phyloP scores from a whole-genome alignment of 30 jellyfish, hydroid and myxozoan species.

The Cassiopea xamachana region DNA sequence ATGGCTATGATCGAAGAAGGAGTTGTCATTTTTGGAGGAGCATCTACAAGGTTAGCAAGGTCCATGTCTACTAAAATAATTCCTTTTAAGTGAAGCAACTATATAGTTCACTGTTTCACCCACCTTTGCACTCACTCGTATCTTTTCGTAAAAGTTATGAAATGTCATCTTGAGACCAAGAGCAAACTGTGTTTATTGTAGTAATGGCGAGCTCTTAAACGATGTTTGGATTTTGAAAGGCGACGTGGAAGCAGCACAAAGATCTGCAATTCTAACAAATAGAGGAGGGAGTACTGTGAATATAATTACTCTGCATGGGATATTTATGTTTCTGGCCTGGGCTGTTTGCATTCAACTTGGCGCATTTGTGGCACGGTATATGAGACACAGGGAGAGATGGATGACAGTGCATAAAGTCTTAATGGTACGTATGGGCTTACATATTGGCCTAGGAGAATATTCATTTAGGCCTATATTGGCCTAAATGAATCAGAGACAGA shows the following conservation, averaged over 20 bases:
- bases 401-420: constrained; percentile 47
- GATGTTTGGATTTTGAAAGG: constrained; percentile 69
- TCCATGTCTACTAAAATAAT: neutral
- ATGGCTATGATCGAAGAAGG: constrained; percentile 53
- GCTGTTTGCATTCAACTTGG: constrained; percentile 66
- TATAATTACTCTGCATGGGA: constrained; percentile 66
- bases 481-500: no score
- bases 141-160: neutral
- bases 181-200: neutral
- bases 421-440: constrained; percentile 12
- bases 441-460: no score
- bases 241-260: constrained; percentile 14
- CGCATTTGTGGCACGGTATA: constrained; percentile 75
- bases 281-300: constrained; percentile 31
- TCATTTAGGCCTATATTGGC: no score
- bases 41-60: constrained; percentile 32
- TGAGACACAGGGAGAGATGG: constrained; percentile 65
- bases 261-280: constrained; percentile 47
- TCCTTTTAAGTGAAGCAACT: neutral
- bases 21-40: constrained; percentile 60
- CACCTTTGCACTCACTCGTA: neutral
- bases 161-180: neutral
- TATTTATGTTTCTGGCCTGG: constrained; percentile 75
- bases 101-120: no score
- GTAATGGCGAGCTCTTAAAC: constrained; percentile 45